phyloP scores from a whole-genome alignment of 2,888 invertebrate genomes.

The Andrena marginata region DNA sequence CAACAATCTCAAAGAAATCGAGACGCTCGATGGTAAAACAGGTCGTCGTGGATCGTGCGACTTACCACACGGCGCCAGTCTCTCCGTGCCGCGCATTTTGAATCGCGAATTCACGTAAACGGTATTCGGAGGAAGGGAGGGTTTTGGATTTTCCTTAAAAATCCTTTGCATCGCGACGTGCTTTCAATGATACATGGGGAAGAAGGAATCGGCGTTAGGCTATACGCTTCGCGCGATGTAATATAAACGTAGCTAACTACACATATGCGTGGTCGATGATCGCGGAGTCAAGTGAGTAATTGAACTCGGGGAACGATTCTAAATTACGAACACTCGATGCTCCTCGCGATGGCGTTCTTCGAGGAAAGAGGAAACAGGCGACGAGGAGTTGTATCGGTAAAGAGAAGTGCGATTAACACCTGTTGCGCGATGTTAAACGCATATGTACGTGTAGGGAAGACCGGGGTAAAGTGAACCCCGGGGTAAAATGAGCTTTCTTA shows the following conservation, averaged over 20 bases:
- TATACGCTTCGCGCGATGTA: constrained; percentile 12
- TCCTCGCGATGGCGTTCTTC: constrained; percentile 30
- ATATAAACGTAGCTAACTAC: constrained; percentile 34
- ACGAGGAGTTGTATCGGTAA: neutral
- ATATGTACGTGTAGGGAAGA: no score
- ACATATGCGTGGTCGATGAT: constrained; percentile 42
- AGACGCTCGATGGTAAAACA: neutral
- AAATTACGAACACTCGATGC: constrained; percentile 62
- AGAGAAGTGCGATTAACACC: neutral
- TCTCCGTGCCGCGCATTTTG: no score
- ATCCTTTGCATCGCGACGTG: neutral
- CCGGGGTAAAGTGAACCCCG: no score
- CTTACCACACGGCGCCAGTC: neutral
- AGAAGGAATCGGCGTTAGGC: constrained; percentile 5
- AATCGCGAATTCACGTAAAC: no score
- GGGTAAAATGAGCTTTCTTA: no score
- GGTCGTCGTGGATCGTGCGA: no score
- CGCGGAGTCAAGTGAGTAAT: constrained; percentile 76
- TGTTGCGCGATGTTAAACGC: neutral
- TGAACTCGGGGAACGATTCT: constrained; percentile 76
- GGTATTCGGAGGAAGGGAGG: no score
- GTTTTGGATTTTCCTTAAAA: neutral
- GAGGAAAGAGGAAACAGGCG: neutral
- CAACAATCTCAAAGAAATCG: neutral
- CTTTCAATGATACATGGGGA: neutral